Conservation (phyloP, 2,797 vertebrate species). For the Acanthis flammea region DNA sequence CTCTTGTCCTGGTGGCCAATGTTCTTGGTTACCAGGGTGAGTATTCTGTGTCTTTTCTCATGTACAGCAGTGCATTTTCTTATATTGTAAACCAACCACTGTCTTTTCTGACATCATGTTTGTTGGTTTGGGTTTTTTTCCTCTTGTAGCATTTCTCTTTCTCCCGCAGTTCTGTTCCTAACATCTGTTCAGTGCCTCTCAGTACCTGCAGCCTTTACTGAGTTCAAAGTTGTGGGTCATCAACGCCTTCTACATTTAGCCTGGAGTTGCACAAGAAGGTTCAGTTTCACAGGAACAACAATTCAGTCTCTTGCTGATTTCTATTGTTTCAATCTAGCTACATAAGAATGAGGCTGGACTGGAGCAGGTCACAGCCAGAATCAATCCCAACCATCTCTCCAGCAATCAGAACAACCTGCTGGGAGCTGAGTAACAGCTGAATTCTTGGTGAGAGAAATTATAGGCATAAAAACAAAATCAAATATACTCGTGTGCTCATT, state of each 20-base stretch:
- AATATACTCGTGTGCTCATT: conserved; percentile 44
- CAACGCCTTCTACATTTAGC: not conserved
- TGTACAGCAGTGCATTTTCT: not conserved
- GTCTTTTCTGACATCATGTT: not conserved
- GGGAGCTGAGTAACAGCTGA: conserved; percentile 22
- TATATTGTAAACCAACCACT: not conserved
- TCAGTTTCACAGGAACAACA: conserved; percentile 10
- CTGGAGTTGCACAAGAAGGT: not conserved
- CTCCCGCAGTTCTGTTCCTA: not conserved
- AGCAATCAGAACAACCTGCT: conserved; percentile 56
- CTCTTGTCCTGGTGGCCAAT: not conserved
- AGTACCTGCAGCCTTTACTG: not conserved
- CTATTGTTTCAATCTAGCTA: conserved; percentile 24
- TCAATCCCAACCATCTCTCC: conserved; percentile 33
- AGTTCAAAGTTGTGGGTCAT: not conserved
- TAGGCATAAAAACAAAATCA: conserved; percentile 46
- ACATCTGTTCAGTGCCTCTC: not conserved
- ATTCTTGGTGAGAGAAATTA: conserved; percentile 46
- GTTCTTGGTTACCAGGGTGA: not conserved
- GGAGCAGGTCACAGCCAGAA: conserved; percentile 4
- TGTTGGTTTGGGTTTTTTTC: not conserved
- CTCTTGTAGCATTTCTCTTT: not conserved
- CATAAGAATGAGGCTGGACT: not conserved
- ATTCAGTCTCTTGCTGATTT: conserved; percentile 5
- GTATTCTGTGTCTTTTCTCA: not conserved